Percentiles rank a stretch among this genome's conserved stretches.
Conservation (phyloP, 2,113 vertebrate genomes). For the Daboia siamensis region DNA sequence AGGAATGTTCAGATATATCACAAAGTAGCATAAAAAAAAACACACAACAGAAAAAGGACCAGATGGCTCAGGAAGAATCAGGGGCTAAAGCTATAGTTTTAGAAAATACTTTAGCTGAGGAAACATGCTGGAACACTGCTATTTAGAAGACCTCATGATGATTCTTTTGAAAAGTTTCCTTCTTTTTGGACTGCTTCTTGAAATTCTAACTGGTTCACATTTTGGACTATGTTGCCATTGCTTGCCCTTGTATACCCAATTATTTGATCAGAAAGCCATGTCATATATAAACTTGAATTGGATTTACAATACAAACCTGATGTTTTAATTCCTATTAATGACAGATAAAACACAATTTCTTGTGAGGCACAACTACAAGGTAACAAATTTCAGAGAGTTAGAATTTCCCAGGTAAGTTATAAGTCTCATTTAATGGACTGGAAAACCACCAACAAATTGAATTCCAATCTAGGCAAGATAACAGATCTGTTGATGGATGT, state of each 20-base stretch:
- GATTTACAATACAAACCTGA: background rate
- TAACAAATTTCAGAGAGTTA: background rate
- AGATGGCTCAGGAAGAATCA: background rate
- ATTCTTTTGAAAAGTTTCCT: background rate
- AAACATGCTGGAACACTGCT: background rate
- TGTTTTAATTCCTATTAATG: background rate
- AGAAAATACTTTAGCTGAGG: background rate
- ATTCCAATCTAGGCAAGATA: background rate
- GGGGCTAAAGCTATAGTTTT: background rate
- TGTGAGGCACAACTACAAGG: background rate
- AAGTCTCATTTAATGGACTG: background rate
- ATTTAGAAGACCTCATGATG: background rate
- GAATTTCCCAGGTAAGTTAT: background rate
- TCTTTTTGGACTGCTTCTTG: background rate
- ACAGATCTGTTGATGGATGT: background rate
- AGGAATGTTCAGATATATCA: background rate
- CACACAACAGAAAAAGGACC: background rate
- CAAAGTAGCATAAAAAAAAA: background rate
- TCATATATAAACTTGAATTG: background rate
- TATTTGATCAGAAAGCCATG: background rate
- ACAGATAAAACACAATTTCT: background rate
- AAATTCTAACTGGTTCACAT: background rate
- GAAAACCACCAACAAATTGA: background rate
- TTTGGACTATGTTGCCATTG: background rate
- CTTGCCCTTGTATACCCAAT: background rate